Conservation (phyloP, 2,888 invertebrate genomes). For the Apomyelois bistriatella region DNA sequence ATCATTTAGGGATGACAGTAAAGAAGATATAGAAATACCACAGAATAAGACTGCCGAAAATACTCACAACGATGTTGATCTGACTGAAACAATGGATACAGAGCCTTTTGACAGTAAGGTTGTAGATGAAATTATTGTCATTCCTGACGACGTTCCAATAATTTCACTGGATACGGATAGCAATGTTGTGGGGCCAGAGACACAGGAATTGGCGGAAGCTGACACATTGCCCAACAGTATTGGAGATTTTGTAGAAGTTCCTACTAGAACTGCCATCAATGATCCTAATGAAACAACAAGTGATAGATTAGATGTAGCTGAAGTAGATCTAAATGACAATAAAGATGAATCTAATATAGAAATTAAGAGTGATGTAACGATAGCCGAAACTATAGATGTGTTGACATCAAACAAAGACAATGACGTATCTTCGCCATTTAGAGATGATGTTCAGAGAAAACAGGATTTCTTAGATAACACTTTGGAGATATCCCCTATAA, state of each 20-base stretch:
- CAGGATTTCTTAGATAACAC: constrained; percentile 80
- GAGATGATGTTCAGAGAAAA: constrained; percentile 58
- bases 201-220: constrained; percentile 56
- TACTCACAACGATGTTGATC: constrained; percentile 24
- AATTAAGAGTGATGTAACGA: constrained; percentile 25
- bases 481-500: constrained; percentile 81
- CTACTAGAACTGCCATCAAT: background rate
- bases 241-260: constrained; percentile 22
- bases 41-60: constrained; percentile 47
- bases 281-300: background rate
- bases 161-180: constrained; percentile 35
- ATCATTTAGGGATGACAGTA: constrained; percentile 28
- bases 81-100: constrained; percentile 44
- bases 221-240: constrained; percentile 53
- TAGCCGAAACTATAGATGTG: constrained; percentile 26
- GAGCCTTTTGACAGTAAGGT: constrained; percentile 35
- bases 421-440: constrained; percentile 59
- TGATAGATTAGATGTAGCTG: background rate
- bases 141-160: constrained; percentile 34
- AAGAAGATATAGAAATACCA: constrained; percentile 53
- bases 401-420: constrained; percentile 28
- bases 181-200: constrained; percentile 34
- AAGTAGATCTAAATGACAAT: constrained; percentile 9
- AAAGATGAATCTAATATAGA: constrained; percentile 13
- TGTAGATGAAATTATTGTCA: constrained; percentile 38